A percentile compares a stretch with the other conserved stretches of the same genome.
Evolutionary conservation across 2,888 invertebrate genomes (phyloP).

Genomic region (Callyntrura guangdongensis): DNA sequence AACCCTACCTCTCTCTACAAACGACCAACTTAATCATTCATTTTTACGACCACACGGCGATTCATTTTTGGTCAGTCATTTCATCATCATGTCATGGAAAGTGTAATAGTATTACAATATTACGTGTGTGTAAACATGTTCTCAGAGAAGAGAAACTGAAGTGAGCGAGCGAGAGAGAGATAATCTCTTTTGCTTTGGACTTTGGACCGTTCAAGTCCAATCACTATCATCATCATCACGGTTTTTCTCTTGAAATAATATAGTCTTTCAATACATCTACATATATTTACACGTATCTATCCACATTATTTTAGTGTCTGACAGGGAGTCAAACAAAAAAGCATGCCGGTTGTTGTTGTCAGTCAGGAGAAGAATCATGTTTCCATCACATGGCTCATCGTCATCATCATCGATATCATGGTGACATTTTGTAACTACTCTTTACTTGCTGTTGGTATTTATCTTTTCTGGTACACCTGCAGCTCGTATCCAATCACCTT

Average conservation of each 20-base stretch:
- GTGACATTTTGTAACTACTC: no score
- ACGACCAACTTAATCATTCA: background rate
- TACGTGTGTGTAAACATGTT: background rate
- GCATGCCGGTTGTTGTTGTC: conserved; percentile 58
- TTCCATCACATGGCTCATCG: conserved; percentile 51
- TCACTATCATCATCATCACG: background rate
- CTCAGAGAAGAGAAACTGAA: no score
- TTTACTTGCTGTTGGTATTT: background rate
- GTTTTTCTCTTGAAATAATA: background rate
- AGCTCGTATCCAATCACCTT: no score
- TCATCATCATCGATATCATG: no score
- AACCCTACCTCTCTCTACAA: no score
- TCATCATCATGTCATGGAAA: conserved; percentile 36
- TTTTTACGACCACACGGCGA: background rate
- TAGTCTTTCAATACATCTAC: background rate
- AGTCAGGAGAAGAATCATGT: conserved; percentile 42
- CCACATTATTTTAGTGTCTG: no score
- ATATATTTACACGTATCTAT: no score
- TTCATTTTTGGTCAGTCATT: background rate
- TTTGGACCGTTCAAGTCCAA: conserved; percentile 45
- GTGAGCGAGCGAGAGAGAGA: background rate
- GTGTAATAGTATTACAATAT: background rate
- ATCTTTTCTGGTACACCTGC: background rate
- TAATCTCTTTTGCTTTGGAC: conserved; percentile 53
- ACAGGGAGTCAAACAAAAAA: no score